Base-by-base conservation (phyloP, 2,888 invertebrate species). In the Cordilura impudica region DNA sequence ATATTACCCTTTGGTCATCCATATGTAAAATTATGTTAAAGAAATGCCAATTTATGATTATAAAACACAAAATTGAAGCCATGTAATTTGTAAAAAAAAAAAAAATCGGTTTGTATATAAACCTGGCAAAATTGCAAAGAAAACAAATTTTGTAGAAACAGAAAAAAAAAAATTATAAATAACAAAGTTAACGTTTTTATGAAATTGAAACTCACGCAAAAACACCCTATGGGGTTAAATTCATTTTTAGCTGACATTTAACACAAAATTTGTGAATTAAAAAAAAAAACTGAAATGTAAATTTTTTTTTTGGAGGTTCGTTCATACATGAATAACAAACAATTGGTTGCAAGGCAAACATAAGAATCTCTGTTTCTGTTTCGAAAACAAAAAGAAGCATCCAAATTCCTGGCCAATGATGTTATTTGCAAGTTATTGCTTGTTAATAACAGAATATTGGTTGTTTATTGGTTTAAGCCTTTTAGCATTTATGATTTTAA, bases 1-100 rank as follows among this genome's bases (percentile, higher is more conserved):
- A 58, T 58, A n/a, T 43, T 78, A 53, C 73, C 78, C 78, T 65
- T 53, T 26, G 73, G 78, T 53, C 69, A 78, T 47, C 31, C 78
- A 78, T 63, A 78, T 73, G 78, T 69, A 69, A 69, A 78, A 58
- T 51, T 72, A 63, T 54, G 31, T 16, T 39, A 39, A 39, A n/a
- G n/a, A n/a, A 39, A 39, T n/a, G 35, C n/a, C n/a, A 4, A n/a
- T 39, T 39, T n/a, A 39, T 39, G 35, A 39, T 39, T 39, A 39
- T 14, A 39, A 39, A n/a, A 39, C 35, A n/a, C n/a, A 35, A 12
- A 1, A 39, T 4, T 39, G 12, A 39, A 39, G n/a, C n/a, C 35
- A 39, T 39, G n/a, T 39, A 39, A 39, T 71, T 61, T 31, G 16
- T 12, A 29, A 16, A 18, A 18, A n/a, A n/a, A 18, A 49, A 21